Evolutionary conservation across 1,140 invertebrate genomes (phyloP), one percentile per base, ranked within the genome.

Genomic region (Hydropsyche tenuis): DNA sequence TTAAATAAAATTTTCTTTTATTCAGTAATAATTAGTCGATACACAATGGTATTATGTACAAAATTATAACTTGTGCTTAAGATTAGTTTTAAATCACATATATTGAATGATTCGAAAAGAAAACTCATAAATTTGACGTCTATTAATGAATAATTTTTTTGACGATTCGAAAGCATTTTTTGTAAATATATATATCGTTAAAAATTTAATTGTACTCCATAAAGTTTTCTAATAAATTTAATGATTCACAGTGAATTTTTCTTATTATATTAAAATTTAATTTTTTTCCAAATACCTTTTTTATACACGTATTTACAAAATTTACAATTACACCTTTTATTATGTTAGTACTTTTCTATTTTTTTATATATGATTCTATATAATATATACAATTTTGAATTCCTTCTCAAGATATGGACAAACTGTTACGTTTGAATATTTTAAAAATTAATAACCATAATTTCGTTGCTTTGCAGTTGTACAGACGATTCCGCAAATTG

Each of bases 201-300:
- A 51, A 68, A 68, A 68, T 68, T 68, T 68, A 68, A 68, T 68
- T 68, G 65, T 68, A 68, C 65, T 68, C 23, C 22, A 68, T 65
- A 65, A 30, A 23, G 9, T 43, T 43, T n/a, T 42, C 27, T 65
- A 65, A 65, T 60, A 22, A 22, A 60, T 60, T 43, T 20, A 27
- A 65, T 18, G 42, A 65, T 65, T 65, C 63, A 65, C 63, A 65
- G 20, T 65, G 9, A 65, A 30, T 65, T 65, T 65, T 65, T 16
- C 7, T 65, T 5, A 1, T 43, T 23, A 63, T 30, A 9, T 65
- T 56, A 16, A 23, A n/a, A 37, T 37, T 64, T 64, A 30, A 64
- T 60, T 20, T 60, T 48, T 48, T 48, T 14, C 18, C 7, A 60
- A n/a, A 5, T 53, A 53, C 16, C 4, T 60, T 60, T 27, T 22